phyloP scores from a whole-genome alignment of 2,113 vertebrate genomes.

The Poecile atricapillus region DNA sequence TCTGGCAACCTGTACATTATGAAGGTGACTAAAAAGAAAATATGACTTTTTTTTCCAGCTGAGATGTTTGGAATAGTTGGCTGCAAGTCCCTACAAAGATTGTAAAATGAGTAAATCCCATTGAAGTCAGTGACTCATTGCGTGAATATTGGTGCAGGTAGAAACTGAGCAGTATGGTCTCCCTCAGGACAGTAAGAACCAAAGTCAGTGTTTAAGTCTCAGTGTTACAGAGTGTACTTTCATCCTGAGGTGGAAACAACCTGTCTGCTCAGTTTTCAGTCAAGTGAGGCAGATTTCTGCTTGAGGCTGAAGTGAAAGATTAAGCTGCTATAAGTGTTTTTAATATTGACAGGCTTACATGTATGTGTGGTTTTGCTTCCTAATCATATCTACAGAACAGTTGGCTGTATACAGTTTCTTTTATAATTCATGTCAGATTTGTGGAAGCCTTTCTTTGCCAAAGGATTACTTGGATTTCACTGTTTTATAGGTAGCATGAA shows the following conservation, averaged over 20 bases:
- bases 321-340: neutral
- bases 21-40: neutral
- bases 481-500: neutral
- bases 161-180: neutral
- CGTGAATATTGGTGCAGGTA: neutral
- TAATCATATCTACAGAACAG: neutral
- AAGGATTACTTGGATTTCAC: neutral
- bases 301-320: neutral
- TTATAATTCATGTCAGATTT: neutral
- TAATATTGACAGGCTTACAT: neutral
- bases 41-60: neutral
- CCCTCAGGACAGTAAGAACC: neutral
- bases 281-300: neutral
- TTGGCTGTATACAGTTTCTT: neutral
- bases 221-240: neutral
- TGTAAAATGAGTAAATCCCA: neutral
- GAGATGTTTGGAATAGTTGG: conserved; percentile 10
- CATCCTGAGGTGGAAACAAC: neutral
- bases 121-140: neutral
- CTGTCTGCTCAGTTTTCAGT: neutral
- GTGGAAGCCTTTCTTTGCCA: neutral
- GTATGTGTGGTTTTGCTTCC: neutral
- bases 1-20: neutral
- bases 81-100: neutral
- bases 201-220: neutral